Evolutionary conservation across 2,888 invertebrate genomes (phyloP).

Genomic region (Microctonus hyperodae): DNA sequence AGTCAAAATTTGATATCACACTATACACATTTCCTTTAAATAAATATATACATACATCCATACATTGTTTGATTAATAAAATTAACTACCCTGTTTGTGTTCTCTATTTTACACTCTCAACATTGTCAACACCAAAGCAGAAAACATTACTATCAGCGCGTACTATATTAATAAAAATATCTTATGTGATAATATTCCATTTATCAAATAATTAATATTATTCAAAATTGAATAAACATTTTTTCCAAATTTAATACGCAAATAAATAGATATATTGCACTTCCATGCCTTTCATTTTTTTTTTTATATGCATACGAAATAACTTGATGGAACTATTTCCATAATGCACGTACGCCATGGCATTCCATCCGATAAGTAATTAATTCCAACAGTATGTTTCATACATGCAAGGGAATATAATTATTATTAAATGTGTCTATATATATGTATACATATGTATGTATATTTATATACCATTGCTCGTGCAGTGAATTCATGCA

Average conservation of each 20-base stretch:
- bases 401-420: background rate
- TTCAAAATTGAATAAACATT: too few relatives aligned
- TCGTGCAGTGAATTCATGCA: slow-evolving; percentile 10
- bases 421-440: slow-evolving; percentile 1
- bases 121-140: background rate
- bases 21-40: background rate
- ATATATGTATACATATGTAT: background rate
- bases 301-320: too few relatives aligned
- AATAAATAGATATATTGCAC: too few relatives aligned
- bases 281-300: too few relatives aligned
- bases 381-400: slow-evolving; percentile 15
- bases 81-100: background rate
- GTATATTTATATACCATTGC: slow-evolving; percentile 10
- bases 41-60: too few relatives aligned
- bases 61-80: background rate
- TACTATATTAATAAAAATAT: background rate
- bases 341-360: background rate
- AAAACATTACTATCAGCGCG: background rate
- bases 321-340: background rate
- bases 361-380: slow-evolving; percentile 13
- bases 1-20: background rate
- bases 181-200: background rate
- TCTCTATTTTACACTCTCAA: background rate
- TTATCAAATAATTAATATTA: too few relatives aligned
- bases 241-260: too few relatives aligned